Evolutionary conservation across 37 sponge, comb jelly and placozoan species (phyloP).

Genomic region (Axinella damicornis): DNA sequence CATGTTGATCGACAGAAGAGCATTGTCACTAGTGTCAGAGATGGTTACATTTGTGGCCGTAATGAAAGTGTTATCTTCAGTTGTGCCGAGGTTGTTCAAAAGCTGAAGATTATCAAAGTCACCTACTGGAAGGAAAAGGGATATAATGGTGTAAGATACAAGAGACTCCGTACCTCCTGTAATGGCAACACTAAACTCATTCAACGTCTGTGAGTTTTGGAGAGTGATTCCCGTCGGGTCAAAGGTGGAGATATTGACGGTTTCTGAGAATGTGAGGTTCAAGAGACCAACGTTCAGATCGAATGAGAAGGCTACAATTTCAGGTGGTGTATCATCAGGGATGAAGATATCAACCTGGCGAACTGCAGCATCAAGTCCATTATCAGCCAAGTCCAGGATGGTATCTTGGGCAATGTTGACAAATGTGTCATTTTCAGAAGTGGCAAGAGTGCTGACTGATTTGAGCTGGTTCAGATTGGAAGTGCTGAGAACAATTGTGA

Average conservation of each 20-base stretch:
- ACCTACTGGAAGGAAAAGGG: conserved; percentile 36
- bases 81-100: conserved; percentile 41
- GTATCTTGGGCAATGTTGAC: conserved; percentile 57
- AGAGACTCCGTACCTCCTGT: conserved; percentile 40
- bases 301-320: conserved; percentile 54
- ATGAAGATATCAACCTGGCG: conserved; percentile 33
- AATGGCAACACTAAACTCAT: conserved; percentile 29
- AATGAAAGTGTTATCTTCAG: conserved; percentile 54
- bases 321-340: conserved; percentile 63
- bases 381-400: conserved; percentile 79
- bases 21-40: conserved; percentile 69
- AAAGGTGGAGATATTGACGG: conserved; percentile 62
- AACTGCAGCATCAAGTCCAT: conserved; percentile 67
- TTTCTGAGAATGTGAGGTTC: conserved; percentile 81
- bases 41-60: conserved; percentile 51
- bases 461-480: conserved; percentile 69
- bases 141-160: conserved; percentile 36
- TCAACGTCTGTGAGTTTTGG: conserved; percentile 34
- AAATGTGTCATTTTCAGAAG: conserved; percentile 56
- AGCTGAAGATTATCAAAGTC: conserved; percentile 71
- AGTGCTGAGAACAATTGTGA: conserved; percentile 40
- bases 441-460: conserved; percentile 43
- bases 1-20: conserved; percentile 28
- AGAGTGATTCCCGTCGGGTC: conserved; percentile 55
- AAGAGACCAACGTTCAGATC: conserved; percentile 80